Evolutionary conservation across 2,888 invertebrate genomes (phyloP), one percentile per base, ranked within the genome.

Genomic region (Teleiodes luculella): DNA sequence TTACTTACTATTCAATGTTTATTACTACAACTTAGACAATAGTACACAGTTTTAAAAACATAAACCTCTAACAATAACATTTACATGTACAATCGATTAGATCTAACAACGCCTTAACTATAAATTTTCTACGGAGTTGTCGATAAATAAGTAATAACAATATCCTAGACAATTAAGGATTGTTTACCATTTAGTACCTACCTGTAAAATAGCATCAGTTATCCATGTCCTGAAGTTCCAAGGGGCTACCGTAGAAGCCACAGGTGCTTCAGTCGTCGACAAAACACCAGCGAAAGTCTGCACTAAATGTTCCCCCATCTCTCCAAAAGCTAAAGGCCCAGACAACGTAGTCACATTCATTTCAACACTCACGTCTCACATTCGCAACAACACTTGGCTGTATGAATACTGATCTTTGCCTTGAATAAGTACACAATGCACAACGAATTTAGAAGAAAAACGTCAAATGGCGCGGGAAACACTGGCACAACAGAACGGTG

Each of bases 201-300:
- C 61, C 61, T 61, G 54, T 18, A 59, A 30, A 39, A 61, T 51
- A 33, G 47, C 18, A 30, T 56, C 36, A 20, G 55, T 46, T n/a
- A 61, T 24, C 61, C 61, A 61, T 8, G 57, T 54, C 24, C 61
- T 55, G 8, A 59, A 30, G 36, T 56, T 56, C 10, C 47, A 31
- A 14, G 46, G 14, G 4, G 31, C 45, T 1, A 18, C 33, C 8
- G 47, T 39, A 6, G 47, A 30, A 24, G 48, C 30, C 10, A 24
- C 11, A 6, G 37, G 37, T 11, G 45, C 36, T 4, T 11, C 35
- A 16, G 39, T 48, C 5, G 48, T 39, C n/a, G 41, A 41, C 30
- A 39, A 14, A n/a, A 49, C 28, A 31, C 33, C 48, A 8, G 24
- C 11, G n/a, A 35, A 48, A 14, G 5, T 8, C 20, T 18, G 8